Base-by-base conservation (phyloP, 2,113 vertebrate species). In the Lipotes vexillifer region DNA sequence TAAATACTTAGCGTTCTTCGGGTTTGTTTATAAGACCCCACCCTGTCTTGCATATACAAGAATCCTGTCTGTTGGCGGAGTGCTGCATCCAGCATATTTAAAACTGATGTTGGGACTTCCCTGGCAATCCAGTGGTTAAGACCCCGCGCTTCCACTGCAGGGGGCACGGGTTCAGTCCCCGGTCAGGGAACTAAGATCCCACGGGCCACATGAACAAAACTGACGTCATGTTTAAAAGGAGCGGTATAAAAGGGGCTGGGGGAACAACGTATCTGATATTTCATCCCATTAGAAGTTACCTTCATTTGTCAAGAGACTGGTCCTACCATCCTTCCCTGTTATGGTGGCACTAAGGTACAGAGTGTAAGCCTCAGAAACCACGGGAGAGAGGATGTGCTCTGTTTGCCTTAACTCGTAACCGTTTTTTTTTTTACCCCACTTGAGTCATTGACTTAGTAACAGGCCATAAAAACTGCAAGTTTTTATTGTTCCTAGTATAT, bases 381-480 rank as follows among this genome's bases (percentile, higher is more conserved):
- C 27, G 15, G 71, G 27, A 27, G 41, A 49, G 31, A 44, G 13
- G 63, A 49, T 8, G 72, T n/a, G 13, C n/a, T 23, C 38, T 66
- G 17, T 38, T 90, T 57, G 29, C n/a, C 77, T 65, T n/a, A 41
- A 29, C 61, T 52, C 21, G 21, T 12, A 63, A 36, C 59, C 21
- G 1, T 38, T 90, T 74, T 66, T n/a, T 36, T 66, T 80, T 55
- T 1, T 46, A 1, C 49, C 52, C 74, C 41, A n/a, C 61, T 46
- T 46, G 44, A 25, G 69, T 87, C 27, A 15, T 1, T 75, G 21
- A 29, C 52, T 74, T 72, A 83, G 77, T 61, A 20, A 38, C 41
- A 88, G 72, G 36, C 68, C 75, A 27, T 71, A 88, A 81, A 81
- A 88, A 27, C 91, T 88, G 41, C 82, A n/a, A 41, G 41, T 46